Percentiles rank a stretch among this genome's conserved stretches.
Conservation (phyloP, 2,113 vertebrate species). For the Corythornis madagascariensis region DNA sequence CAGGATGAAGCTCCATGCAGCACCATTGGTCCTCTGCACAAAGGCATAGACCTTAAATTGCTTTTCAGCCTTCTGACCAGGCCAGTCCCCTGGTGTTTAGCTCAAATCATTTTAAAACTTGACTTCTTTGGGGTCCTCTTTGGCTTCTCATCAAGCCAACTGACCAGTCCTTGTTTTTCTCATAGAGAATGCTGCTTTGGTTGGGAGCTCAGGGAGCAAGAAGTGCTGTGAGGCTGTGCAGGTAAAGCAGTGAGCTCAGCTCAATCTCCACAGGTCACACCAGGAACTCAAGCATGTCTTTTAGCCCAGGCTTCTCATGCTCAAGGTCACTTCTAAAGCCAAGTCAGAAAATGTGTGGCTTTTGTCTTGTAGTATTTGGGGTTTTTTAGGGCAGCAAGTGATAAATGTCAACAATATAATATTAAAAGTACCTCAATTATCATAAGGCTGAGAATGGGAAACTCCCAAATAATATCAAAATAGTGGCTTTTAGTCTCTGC, state of each 20-base stretch:
- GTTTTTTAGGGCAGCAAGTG: not conserved
- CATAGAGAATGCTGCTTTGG: not conserved
- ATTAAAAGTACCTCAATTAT: not conserved
- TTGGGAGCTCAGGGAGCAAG: fast-evolving
- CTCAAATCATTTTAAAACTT: not conserved
- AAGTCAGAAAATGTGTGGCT: not conserved
- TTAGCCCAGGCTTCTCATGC: not conserved
- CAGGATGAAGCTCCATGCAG: not conserved
- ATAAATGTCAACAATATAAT: not conserved
- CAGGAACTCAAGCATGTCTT: not conserved
- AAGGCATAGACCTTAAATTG: not conserved
- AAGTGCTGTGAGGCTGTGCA: not conserved
- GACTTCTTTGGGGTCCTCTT: not conserved
- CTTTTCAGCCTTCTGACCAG: not conserved
- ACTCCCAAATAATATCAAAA: not conserved
- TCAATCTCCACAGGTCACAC: not conserved
- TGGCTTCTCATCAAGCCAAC: not conserved
- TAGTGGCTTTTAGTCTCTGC: not conserved
- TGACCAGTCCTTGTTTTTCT: not conserved
- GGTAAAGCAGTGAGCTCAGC: not conserved
- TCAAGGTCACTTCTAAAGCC: not conserved
- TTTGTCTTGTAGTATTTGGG: not conserved
- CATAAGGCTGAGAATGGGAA: not conserved
- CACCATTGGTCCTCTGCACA: not conserved
- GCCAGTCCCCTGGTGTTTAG: not conserved